Evolutionary conservation across 1,140 invertebrate species (phyloP).

Genomic region (Eupristina koningsbergeri): DNA sequence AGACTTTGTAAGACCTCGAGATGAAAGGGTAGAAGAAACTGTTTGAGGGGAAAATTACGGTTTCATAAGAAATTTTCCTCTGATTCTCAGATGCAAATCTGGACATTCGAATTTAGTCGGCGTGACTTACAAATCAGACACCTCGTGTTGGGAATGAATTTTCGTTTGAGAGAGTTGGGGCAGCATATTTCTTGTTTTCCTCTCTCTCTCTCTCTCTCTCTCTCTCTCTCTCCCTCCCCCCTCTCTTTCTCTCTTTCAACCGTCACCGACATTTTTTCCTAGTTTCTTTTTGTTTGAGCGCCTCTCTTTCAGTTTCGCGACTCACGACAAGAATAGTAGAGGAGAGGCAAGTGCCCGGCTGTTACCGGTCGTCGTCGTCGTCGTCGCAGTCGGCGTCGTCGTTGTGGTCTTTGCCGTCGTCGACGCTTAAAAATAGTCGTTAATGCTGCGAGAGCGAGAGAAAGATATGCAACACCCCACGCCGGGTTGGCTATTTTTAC

Average conservation of each 20-base stretch:
- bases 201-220: too few species aligned
- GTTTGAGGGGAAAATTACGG: too few species aligned
- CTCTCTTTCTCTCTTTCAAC: neutral
- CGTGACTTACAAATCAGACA: too few species aligned
- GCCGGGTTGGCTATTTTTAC: slow-evolving; percentile 46
- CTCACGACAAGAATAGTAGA: slow-evolving; percentile 30
- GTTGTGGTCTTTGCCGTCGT: neutral
- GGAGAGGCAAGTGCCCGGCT: neutral
- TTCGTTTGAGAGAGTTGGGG: neutral
- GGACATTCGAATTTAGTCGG: too few species aligned
- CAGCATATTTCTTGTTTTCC: too few species aligned
- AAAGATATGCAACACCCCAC: slow-evolving; percentile 15
- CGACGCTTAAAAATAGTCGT: slow-evolving; percentile 47
- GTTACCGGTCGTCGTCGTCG: neutral
- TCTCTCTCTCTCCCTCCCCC: too few species aligned
- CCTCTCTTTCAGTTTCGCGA: slow-evolving; percentile 1
- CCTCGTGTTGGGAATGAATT: too few species aligned
- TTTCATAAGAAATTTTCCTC: too few species aligned
- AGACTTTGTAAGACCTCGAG: too few species aligned
- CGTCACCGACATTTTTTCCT: neutral
- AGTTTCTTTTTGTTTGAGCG: neutral
- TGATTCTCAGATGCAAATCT: too few species aligned
- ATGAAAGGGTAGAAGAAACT: too few species aligned
- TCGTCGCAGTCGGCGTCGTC: neutral
- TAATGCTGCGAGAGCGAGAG: slow-evolving; percentile 14